These are phyloP conservation scores for Callaeas wilsoni DNA, from an alignment of 2,113 vertebrate species.

Conservation along the genomic window DNA sequence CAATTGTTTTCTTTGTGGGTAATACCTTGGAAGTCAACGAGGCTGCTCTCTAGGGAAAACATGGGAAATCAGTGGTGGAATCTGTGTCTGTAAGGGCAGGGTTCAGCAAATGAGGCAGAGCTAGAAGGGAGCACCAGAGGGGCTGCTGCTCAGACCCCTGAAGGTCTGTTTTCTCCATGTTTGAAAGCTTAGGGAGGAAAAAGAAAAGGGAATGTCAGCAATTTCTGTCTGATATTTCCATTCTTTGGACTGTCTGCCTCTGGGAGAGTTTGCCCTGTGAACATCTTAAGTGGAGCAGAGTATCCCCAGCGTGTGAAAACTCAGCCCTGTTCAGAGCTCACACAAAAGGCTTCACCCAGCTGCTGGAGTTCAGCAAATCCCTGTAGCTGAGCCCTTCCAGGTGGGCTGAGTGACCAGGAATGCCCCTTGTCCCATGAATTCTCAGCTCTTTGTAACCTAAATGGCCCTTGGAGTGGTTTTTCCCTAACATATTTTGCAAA, in stretches of 20 bases:
- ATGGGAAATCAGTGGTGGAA: background rate
- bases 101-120: background rate
- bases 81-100: background rate
- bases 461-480: background rate
- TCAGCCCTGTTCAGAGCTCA: background rate
- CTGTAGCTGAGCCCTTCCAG: background rate
- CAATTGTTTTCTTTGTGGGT: constrained; percentile 4
- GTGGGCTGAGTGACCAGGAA: background rate
- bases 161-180: background rate
- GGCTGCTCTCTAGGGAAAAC: constrained; percentile 8
- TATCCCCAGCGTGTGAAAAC: background rate
- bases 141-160: background rate
- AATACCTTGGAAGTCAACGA: background rate
- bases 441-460: background rate
- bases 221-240: background rate
- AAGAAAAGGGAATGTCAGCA: background rate
- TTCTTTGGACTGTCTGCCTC: background rate
- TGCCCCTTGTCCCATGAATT: background rate
- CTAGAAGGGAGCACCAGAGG: background rate
- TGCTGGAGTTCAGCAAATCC: background rate
- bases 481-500: background rate
- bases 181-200: background rate
- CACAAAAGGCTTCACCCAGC: background rate
- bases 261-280: background rate
- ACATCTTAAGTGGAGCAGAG: background rate